These are phyloP conservation scores for Cygnus atratus DNA, from an alignment of 2,113 vertebrate species.

Conservation along the genomic window DNA sequence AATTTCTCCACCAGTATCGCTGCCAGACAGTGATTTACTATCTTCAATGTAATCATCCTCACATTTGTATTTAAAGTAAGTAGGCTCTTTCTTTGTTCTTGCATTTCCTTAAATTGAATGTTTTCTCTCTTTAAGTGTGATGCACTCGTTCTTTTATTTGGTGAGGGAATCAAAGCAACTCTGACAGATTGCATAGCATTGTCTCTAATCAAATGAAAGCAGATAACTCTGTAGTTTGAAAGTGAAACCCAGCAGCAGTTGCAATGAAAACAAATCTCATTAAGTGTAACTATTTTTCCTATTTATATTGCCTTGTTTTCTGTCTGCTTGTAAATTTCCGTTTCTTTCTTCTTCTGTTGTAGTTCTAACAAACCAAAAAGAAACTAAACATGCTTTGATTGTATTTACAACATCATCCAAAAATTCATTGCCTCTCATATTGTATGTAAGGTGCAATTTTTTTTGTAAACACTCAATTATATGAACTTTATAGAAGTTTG, in stretches of 20 bases:
- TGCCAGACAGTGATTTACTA: conserved; percentile 25
- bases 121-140: conserved; percentile 49
- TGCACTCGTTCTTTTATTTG: conserved; percentile 39
- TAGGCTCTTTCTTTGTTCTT: conserved; percentile 46
- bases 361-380: conserved; percentile 44
- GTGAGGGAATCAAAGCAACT: conserved; percentile 48
- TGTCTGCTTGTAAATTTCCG: conserved; percentile 20
- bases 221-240: conserved; percentile 61
- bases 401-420: not conserved
- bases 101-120: conserved; percentile 37
- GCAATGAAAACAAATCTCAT: conserved; percentile 60
- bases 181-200: conserved; percentile 47
- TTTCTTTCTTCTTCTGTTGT: conserved; percentile 34
- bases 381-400: conserved; percentile 28
- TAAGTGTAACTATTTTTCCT: conserved; percentile 55
- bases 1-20: conserved; percentile 13
- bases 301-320: conserved; percentile 49
- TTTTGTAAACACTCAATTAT: not conserved
- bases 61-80: conserved; percentile 39
- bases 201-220: conserved; percentile 64
- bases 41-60: conserved; percentile 44
- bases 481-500: conserved; percentile 12
- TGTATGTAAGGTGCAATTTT: not conserved
- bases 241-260: conserved; percentile 45
- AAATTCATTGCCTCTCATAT: not conserved